Base-by-base conservation (phyloP, 2,888 invertebrate genomes). In the Caenorhabditis uteleia region DNA sequence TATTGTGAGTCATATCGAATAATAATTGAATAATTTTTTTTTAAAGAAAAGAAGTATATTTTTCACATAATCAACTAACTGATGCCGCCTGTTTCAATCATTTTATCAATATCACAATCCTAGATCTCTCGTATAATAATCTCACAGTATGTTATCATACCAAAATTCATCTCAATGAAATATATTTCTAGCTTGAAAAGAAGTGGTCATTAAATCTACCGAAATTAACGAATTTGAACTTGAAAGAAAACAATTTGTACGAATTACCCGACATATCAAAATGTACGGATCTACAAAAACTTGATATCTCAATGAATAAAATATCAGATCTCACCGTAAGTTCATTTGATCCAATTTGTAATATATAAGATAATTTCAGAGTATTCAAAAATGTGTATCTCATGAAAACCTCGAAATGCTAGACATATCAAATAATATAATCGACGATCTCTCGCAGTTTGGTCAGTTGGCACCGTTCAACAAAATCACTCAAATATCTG, bases 401-500 rank as follows among this genome's bases (percentile, higher is more conserved):
- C 21, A 34, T 49, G 49, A 38, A 23, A 43, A 36, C 21, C 39
- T 62, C 12, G 38, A 34, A 27, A 33, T 29, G 8, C 21, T 62
- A 3, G 36, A 51, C 23, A 39, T 62, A 10, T 47, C 62, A 1
- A 57, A 56, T 4, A 62, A 62, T 48, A 33, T 18, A 0, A 57
- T 62, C 10, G 34, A 23, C n/a, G 62, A 62, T 53, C 42, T 62
- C 21, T 62, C 62, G 0, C 53, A 62, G 18, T 62, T 62, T 21
- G 44, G n/a, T n/a, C n/a, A n/a, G n/a, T n/a, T n/a, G n/a, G n/a
- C n/a, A n/a, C n/a, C n/a, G n/a, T n/a, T n/a, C n/a, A n/a, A n/a
- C n/a, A n/a, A n/a, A n/a, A n/a, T n/a, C n/a, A n/a, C n/a, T n/a
- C n/a, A n/a, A n/a, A n/a, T n/a, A n/a, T n/a, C n/a, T n/a, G n/a